Percentiles rank a stretch among this genome's conserved stretches.
These are phyloP conservation scores for Ptychochromis oligacanthus DNA, from an alignment of 2,113 vertebrate species.

Conservation along the genomic window DNA sequence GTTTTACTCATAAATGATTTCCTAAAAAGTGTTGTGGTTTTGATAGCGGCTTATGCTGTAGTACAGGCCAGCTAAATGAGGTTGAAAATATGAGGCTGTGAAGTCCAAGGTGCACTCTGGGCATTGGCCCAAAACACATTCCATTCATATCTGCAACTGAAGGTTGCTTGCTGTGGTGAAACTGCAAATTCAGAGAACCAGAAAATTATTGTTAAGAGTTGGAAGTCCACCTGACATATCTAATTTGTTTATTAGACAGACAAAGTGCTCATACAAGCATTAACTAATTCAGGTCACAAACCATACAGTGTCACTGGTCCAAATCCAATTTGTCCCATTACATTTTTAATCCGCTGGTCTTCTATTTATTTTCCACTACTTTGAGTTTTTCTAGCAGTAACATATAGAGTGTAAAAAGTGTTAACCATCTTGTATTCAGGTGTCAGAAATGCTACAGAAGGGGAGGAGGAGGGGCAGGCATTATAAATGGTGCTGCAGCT, in stretches of 20 bases:
- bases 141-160: slow-evolving; percentile 65
- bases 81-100: slow-evolving; percentile 32
- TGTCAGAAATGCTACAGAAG: slow-evolving; percentile 22
- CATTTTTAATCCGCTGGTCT: slow-evolving; percentile 1
- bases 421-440: slow-evolving; percentile 36
- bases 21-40: neutral
- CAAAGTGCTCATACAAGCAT: slow-evolving; percentile 20
- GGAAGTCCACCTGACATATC: slow-evolving; percentile 31
- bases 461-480: neutral
- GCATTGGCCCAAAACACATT: slow-evolving; percentile 60
- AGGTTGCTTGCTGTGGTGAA: slow-evolving; percentile 48
- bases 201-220: slow-evolving; percentile 23
- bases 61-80: neutral
- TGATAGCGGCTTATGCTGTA: neutral
- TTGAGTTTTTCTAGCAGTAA: slow-evolving; percentile 74
- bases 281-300: slow-evolving; percentile 26
- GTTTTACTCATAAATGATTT: neutral
- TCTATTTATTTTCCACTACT: slow-evolving; percentile 41
- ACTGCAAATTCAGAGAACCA: slow-evolving; percentile 40
- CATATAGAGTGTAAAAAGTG: slow-evolving; percentile 44
- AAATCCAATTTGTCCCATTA: slow-evolving; percentile 5
- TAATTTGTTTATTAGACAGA: slow-evolving; percentile 7
- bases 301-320: neutral
- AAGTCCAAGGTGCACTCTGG: slow-evolving; percentile 61
- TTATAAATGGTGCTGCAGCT: slow-evolving; percentile 25